Base-by-base conservation (phyloP, 2,113 vertebrate species). In the Pangasianodon hypophthalmus region DNA sequence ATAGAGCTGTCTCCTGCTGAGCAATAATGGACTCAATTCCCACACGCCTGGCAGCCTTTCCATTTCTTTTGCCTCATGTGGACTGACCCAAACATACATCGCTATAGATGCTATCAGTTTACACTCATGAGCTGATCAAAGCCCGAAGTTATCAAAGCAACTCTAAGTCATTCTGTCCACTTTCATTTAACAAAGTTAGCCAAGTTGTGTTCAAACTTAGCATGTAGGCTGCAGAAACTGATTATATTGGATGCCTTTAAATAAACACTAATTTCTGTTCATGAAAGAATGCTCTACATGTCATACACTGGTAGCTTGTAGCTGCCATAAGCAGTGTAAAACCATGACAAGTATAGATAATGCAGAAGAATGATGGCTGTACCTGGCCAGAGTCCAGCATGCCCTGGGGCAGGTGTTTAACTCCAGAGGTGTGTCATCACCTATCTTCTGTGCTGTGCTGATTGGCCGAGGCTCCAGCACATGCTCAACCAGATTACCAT, bases 381-480 rank as follows among this genome's bases (percentile, higher is more conserved):
- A 99, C 98, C 98, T 98, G 94, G 97, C 97, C 60, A 99, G 94
- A 85, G 96, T 95, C 98, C 98, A 99, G 95, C 97, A 99, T 94
- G 98, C 98, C 88, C 97, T 95, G 1, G 98, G 98, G 88, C 97
- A 98, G 0, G 97, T 98, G 94, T 94, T 93, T 93, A 99, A 97
- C 93, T 99, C 98, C 95, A 99, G 90, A 1, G 97, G 97, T 0
- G 98, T 99, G 94, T 99, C 98, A 16, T 99, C 98, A 0, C 97
- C 98, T 50, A 99, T 99, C 95, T 99, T 99, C 54, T 96, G 96
- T 5, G 97, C 97, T 0, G 97, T 98, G 96, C 97, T 98, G 87
- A 99, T 96, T 0, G 98, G 97, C 4, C 98, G 97, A 0, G 98
- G 98, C 86, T 99, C 98, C 93, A 99, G 92, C 0, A 97, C 96